Evolutionary conservation across 2,113 vertebrate species (phyloP).

Genomic region (Calyptommatus sinebrachiatus): DNA sequence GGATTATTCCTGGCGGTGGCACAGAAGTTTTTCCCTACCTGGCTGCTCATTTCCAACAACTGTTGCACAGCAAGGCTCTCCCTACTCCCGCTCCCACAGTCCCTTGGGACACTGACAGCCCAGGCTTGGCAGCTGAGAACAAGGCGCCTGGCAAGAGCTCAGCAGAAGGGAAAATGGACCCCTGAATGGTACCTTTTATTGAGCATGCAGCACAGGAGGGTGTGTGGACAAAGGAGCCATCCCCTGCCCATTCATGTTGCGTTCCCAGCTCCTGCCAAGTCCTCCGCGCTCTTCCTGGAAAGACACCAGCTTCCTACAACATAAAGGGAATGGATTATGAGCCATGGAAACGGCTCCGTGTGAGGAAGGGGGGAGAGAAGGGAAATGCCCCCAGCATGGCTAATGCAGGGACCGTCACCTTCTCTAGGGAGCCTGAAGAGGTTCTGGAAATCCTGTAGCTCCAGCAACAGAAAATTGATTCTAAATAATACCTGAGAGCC

Average conservation of each 20-base stretch:
- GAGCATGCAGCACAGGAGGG: accelerated
- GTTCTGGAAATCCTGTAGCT: too few relatives aligned
- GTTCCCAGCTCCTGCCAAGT: neutral
- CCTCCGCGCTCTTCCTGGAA: neutral
- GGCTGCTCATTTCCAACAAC: neutral
- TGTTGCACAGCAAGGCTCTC: too few relatives aligned
- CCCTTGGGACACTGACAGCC: neutral
- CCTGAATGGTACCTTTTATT: slow-evolving; percentile 31
- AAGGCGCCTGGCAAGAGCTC: too few relatives aligned
- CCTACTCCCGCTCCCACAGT: neutral
- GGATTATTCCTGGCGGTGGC: neutral
- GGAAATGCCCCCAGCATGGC: neutral
- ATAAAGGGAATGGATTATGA: neutral
- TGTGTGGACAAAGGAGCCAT: neutral
- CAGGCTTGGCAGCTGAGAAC: neutral
- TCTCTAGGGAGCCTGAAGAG: too few relatives aligned
- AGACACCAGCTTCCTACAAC: slow-evolving; percentile 19
- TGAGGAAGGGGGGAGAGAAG: neutral
- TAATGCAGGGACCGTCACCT: too few relatives aligned
- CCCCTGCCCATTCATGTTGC: slow-evolving; percentile 26
- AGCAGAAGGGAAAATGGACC: neutral
- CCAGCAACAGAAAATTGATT: neutral
- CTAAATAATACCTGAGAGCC: neutral
- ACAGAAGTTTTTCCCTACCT: neutral
- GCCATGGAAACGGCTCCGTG: neutral